Evolutionary conservation across 2,797 vertebrate species (phyloP).

Genomic region (Streptopelia turtur): DNA sequence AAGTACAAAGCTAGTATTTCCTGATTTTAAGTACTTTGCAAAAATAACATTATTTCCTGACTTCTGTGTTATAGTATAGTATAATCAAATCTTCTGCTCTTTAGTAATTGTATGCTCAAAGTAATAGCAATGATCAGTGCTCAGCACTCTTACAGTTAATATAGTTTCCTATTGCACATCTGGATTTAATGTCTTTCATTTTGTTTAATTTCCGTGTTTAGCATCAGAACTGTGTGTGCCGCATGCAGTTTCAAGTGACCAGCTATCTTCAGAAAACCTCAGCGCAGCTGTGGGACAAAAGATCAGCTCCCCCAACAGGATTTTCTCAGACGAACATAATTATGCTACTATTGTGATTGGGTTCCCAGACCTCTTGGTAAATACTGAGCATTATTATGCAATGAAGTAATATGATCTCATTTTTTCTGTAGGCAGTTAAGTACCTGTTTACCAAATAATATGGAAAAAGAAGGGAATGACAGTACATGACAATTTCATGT

Average conservation of each 20-base stretch:
- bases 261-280: slow-evolving; percentile 91
- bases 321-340: slow-evolving; percentile 84
- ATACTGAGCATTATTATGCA: slow-evolving; percentile 24
- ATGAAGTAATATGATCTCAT: background rate
- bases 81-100: background rate
- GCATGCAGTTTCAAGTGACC: slow-evolving; percentile 87
- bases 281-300: slow-evolving; percentile 91
- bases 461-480: background rate
- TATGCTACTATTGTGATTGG: slow-evolving; percentile 89
- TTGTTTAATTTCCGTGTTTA: slow-evolving; percentile 65
- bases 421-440: background rate
- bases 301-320: slow-evolving; percentile 92
- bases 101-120: background rate
- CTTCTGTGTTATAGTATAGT: background rate
- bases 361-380: slow-evolving; percentile 97
- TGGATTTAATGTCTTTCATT: slow-evolving; percentile 30
- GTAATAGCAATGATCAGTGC: background rate
- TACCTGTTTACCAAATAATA: background rate
- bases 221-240: slow-evolving; percentile 77
- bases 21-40: slow-evolving; percentile 1
- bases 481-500: background rate
- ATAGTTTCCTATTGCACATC: background rate
- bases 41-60: background rate
- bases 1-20: slow-evolving; percentile 8
- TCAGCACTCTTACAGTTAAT: background rate